Evolutionary conservation across 2,113 vertebrate species (phyloP).

Genomic region (Periophthalmus modestus): DNA sequence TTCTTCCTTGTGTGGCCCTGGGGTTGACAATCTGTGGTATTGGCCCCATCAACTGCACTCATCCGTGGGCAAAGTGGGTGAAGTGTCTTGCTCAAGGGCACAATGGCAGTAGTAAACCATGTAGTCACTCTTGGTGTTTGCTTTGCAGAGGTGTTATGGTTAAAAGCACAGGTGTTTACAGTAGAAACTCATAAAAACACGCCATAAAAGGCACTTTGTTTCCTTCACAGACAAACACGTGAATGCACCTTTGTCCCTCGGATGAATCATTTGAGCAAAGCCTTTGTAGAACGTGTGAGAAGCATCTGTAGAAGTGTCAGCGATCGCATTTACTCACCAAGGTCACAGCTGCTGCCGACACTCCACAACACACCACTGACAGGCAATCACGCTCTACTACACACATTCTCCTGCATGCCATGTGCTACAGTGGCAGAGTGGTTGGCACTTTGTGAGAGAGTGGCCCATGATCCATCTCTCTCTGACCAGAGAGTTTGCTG

Average conservation of each 20-base stretch:
- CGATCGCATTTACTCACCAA: neutral
- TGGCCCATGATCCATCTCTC: too few species aligned
- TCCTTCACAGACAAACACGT: neutral
- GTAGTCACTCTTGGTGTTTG: neutral
- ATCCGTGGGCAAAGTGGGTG: neutral
- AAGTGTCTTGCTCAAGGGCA: neutral
- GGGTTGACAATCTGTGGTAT: neutral
- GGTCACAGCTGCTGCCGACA: neutral
- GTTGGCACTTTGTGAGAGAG: too few species aligned
- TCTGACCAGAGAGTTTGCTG: too few species aligned
- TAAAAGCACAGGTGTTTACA: neutral
- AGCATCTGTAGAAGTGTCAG: neutral
- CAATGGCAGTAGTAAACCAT: neutral
- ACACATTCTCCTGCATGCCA: too few species aligned
- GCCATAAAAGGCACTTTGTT: neutral
- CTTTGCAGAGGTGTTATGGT: neutral
- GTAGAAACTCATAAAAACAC: neutral
- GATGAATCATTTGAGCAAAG: neutral
- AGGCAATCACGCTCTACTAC: neutral
- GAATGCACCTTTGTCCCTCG: neutral
- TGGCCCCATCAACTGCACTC: neutral
- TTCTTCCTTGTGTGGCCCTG: too few species aligned
- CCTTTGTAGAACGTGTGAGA: neutral
- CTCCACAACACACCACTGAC: neutral
- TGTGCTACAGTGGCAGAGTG: neutral